Evolutionary conservation across 2,113 vertebrate species (phyloP).

Genomic region (Bubo bubo): DNA sequence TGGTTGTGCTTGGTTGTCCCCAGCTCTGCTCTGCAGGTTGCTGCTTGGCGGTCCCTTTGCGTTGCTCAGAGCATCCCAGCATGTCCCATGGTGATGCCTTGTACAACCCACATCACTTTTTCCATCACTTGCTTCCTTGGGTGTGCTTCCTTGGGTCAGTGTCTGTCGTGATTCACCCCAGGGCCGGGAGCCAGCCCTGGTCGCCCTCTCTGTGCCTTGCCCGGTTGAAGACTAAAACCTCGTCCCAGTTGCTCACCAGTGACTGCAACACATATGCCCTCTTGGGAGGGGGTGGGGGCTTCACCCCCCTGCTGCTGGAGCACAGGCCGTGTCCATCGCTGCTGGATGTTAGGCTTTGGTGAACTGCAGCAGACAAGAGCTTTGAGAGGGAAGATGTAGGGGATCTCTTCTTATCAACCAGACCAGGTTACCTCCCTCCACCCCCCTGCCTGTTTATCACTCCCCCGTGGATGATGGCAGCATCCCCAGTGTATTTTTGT

Average conservation of each 20-base stretch:
- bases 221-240: background rate
- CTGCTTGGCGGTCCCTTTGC: background rate
- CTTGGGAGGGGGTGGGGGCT: background rate
- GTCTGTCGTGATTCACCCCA: background rate
- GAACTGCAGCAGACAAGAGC: background rate
- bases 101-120: background rate
- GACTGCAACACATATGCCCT: background rate
- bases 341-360: background rate
- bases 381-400: background rate
- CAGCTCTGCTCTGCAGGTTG: background rate
- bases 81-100: accelerated
- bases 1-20: background rate
- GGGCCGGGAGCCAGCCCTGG: background rate
- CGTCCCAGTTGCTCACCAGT: background rate
- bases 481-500: background rate
- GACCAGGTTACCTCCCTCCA: background rate
- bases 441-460: accelerated
- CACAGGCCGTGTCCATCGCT: accelerated
- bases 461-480: accelerated
- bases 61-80: background rate
- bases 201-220: background rate
- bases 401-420: background rate
- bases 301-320: background rate
- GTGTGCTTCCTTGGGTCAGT: background rate
- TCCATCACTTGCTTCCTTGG: background rate